These are phyloP conservation scores for Zaprionus inermis DNA, from an alignment of 1,140 invertebrate genomes.

Conservation along the genomic window DNA sequence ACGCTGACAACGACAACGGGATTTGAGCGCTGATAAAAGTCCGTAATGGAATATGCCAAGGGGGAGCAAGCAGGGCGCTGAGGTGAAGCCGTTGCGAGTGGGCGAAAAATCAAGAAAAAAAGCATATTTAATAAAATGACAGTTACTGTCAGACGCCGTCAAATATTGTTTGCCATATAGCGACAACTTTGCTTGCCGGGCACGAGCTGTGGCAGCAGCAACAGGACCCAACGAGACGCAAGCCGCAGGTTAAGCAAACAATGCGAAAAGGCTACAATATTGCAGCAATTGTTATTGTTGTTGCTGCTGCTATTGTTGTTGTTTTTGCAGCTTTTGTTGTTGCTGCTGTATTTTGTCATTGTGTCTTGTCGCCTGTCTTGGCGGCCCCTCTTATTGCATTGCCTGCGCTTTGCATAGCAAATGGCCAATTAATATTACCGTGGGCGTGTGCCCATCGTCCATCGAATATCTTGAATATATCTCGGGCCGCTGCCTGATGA, in stretches of 20 bases:
- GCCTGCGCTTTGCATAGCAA: conserved; percentile 59
- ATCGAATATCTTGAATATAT: conserved; percentile 26
- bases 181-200: conserved; percentile 69
- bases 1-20: conserved; percentile 77
- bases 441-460: conserved; percentile 57
- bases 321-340: conserved; percentile 46
- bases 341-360: conserved; percentile 77
- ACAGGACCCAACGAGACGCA: conserved; percentile 22
- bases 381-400: conserved; percentile 40
- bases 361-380: conserved; percentile 68
- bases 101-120: conserved; percentile 44
- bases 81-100: conserved; percentile 21
- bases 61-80: not conserved
- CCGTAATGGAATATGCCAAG: conserved; percentile 31
- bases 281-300: conserved; percentile 51
- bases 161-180: conserved; percentile 57
- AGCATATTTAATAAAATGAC: conserved; percentile 82
- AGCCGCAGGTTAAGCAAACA: conserved; percentile 54
- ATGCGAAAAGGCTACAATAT: conserved; percentile 66
- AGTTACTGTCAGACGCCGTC: conserved; percentile 78
- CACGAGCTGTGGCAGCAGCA: conserved; percentile 52
- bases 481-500: conserved; percentile 52
- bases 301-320: conserved; percentile 35
- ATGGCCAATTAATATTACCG: conserved; percentile 76
- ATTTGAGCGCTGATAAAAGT: conserved; percentile 74